Percentiles rank a stretch among this genome's conserved stretches.
Conservation (phyloP, 2,888 invertebrate genomes). For the Teleogryllus oceanicus region DNA sequence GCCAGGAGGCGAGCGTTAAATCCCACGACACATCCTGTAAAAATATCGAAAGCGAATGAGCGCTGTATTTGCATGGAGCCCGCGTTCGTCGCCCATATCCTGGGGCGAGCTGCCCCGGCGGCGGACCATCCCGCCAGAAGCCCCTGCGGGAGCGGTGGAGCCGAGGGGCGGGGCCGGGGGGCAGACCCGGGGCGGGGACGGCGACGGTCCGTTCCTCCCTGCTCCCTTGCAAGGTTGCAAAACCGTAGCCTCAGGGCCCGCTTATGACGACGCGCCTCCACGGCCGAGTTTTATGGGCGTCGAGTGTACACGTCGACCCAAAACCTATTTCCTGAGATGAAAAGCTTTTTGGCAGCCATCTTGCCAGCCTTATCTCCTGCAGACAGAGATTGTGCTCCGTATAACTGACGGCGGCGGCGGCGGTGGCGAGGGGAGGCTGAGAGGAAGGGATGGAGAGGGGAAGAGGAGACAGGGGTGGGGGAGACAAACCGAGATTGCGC, state of each 20-base stretch:
- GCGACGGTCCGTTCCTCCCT: neutral
- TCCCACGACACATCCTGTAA: slow-evolving; percentile 18
- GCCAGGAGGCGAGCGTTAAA: slow-evolving; percentile 5
- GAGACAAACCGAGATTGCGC: slow-evolving; percentile 28
- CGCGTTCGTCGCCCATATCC: slow-evolving; percentile 2
- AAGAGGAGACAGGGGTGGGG: neutral
- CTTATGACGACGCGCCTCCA: slow-evolving; percentile 1
- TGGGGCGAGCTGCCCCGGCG: neutral
- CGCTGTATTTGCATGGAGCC: neutral
- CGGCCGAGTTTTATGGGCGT: slow-evolving; percentile 18
- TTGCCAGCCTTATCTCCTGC: slow-evolving; percentile 34
- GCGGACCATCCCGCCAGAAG: neutral
- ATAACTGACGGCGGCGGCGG: slow-evolving; percentile 25
- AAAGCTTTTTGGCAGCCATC: slow-evolving; percentile 35
- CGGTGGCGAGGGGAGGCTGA: neutral
- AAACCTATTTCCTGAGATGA: slow-evolving; percentile 36
- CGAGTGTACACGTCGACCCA: slow-evolving; percentile 29
- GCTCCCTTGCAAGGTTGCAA: slow-evolving; percentile 7
- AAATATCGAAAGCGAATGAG: slow-evolving; percentile 18
- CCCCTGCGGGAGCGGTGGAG: neutral
- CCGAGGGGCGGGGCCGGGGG: neutral
- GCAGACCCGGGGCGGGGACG: neutral
- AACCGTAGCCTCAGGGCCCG: neutral
- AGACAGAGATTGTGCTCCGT: slow-evolving; percentile 34
- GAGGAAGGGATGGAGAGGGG: slow-evolving; percentile 12